These are phyloP conservation scores for Oncorhynchus mykiss DNA, from an alignment of 2,113 vertebrate genomes.

Conservation along the genomic window DNA sequence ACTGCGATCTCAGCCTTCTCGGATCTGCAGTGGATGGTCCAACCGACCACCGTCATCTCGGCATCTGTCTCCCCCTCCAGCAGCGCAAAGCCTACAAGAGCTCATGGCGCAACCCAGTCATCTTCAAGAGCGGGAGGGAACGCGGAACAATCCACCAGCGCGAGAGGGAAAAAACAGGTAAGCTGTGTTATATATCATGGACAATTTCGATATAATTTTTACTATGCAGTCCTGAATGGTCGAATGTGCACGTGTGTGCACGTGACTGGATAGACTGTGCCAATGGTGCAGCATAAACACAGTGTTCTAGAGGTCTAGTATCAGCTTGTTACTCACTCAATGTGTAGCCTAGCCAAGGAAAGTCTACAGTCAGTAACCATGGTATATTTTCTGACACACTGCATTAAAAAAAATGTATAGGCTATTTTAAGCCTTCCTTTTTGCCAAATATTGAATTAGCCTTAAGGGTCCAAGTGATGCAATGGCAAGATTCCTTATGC, in stretches of 20 bases:
- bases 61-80: slow-evolving; percentile 64
- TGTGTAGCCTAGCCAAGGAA: slow-evolving; percentile 7
- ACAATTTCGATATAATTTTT: too few species aligned
- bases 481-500: slow-evolving; percentile 15
- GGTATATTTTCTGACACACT: background rate
- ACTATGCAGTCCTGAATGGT: background rate
- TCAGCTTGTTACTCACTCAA: background rate
- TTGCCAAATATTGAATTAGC: background rate
- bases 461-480: slow-evolving; percentile 30
- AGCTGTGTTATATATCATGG: slow-evolving; percentile 16
- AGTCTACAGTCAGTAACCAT: slow-evolving; percentile 23
- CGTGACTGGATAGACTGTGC: slow-evolving; percentile 36
- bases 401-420: background rate
- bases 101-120: slow-evolving; percentile 51
- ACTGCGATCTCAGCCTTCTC: slow-evolving; percentile 84
- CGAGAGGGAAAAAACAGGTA: slow-evolving; percentile 88
- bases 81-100: slow-evolving; percentile 73
- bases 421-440: background rate
- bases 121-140: slow-evolving; percentile 63
- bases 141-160: slow-evolving; percentile 76
- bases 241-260: slow-evolving; percentile 18
- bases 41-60: slow-evolving; percentile 79
- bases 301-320: background rate
- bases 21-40: slow-evolving; percentile 86
- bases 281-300: slow-evolving; percentile 56